A percentile compares a stretch with the other conserved stretches of the same genome.
Conservation (phyloP, 2,888 invertebrate species). For the Myathropa florea region DNA sequence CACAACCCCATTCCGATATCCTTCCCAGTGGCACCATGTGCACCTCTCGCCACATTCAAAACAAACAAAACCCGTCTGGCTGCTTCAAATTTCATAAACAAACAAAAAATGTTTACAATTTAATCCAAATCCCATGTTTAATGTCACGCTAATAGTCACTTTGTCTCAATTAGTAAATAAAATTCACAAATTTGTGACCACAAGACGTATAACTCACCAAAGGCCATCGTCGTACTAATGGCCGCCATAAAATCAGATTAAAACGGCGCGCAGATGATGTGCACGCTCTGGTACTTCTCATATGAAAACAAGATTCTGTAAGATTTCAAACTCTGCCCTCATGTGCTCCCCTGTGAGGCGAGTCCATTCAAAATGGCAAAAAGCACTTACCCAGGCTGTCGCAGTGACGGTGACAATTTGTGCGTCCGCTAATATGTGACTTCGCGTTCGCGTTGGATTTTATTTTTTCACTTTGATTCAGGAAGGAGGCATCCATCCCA, state of each 20-base stretch:
- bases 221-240: slow-evolving; percentile 58
- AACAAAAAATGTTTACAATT: slow-evolving; percentile 58
- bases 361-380: slow-evolving; percentile 51
- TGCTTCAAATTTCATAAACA: slow-evolving; percentile 28
- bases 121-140: slow-evolving; percentile 64
- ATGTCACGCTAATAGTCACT: slow-evolving; percentile 63
- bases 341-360: background rate
- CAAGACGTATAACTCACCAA: slow-evolving; percentile 54
- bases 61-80: background rate
- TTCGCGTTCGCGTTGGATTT: background rate
- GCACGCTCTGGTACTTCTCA: slow-evolving; percentile 21
- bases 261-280: slow-evolving; percentile 57
- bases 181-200: slow-evolving; percentile 61
- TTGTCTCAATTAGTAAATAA: slow-evolving; percentile 70
- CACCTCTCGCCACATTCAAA: background rate
- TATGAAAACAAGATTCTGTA: slow-evolving; percentile 46
- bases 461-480: background rate
- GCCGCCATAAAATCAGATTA: slow-evolving; percentile 64
- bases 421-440: slow-evolving; percentile 57
- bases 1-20: background rate
- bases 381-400: slow-evolving; percentile 58
- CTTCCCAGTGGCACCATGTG: background rate
- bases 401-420: slow-evolving; percentile 59
- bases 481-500: background rate
- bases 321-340: slow-evolving; percentile 4